Evolutionary conservation across 2,113 vertebrate species (phyloP), one percentile per base, ranked within the genome.

Genomic region (Xiphorhynchus elegans): DNA sequence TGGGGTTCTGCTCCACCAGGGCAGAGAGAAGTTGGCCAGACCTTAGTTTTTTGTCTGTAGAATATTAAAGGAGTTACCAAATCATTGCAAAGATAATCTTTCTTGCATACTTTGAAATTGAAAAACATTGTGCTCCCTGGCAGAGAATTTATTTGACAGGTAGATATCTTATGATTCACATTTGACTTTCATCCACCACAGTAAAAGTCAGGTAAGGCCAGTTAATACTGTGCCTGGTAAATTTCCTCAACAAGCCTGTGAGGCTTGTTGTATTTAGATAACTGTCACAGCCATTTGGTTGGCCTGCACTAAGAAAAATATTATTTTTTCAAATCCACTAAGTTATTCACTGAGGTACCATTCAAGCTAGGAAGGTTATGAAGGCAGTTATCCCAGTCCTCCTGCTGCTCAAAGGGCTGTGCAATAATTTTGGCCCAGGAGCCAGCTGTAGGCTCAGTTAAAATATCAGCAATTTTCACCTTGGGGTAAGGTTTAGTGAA

Each of bases 401-500:
- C 25, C 56, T 63, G 20, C 37, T 68, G 44, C 33, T 87, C 18
- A 37, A 42, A 92, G 21, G 42, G 3, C 59, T 82, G 62, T 25
- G 7, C 46, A 66, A 47, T 11, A 75, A 52, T 74, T 85, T 74
- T 90, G 85, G 39, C 60, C 77, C 55, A 55, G 80, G 17, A 92
- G n/a, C 40, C 64, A 90, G 77, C 68, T 93, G 37, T 52, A 69
- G 7, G 6, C 62, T 74, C 63, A 47, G 59, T 84, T 93, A 78
- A 91, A 93, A 56, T 58, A 91, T 64, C 80, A 82, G 75, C 73
- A 88, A 56, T 84, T 93, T 95, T 91, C 85, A 94, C 93, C 80
- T 96, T 95, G 91, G 64, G 72, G 42, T 87, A 94, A 85, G 87
- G 60, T 95, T 93, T 95, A 85, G 85, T 96, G 87, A 82, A 93